These are phyloP conservation scores for Solen grandis DNA, from an alignment of 1,140 invertebrate genomes.

Conservation along the genomic window DNA sequence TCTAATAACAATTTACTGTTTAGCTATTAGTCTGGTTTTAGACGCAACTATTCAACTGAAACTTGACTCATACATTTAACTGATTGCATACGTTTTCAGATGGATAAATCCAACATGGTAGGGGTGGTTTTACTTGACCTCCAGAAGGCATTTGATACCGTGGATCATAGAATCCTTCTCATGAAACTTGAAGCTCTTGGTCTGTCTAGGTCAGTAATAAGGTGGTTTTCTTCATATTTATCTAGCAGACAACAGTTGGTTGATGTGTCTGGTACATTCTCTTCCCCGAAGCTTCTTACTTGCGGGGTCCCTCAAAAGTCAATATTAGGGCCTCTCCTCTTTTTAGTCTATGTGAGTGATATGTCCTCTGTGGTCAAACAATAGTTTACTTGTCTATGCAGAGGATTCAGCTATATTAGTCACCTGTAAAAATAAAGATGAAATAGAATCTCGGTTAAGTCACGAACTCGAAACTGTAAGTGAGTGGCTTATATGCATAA, in stretches of 20 bases:
- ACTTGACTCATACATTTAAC: constrained; percentile 31
- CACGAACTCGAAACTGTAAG: constrained; percentile 27
- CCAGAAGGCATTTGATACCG: constrained; percentile 44
- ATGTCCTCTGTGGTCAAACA: neutral
- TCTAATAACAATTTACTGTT: constrained; percentile 11
- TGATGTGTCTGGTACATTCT: neutral
- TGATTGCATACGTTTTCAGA: neutral
- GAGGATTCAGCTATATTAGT: constrained; percentile 42
- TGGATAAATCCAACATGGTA: constrained; percentile 1
- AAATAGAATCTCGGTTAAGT: constrained; percentile 15
- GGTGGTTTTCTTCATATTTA: neutral
- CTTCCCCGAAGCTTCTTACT: neutral
- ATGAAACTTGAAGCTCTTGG: constrained; percentile 1
- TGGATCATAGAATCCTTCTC: constrained; percentile 14
- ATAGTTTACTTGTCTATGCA: constrained; percentile 35
- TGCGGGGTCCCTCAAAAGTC: constrained; percentile 28
- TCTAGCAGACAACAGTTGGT: constrained; percentile 25
- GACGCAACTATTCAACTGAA: constrained; percentile 19
- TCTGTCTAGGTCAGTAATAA: neutral
- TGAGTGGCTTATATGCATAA: constrained; percentile 21
- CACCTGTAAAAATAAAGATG: neutral
- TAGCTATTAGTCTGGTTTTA: constrained; percentile 25
- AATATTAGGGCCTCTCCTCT: constrained; percentile 13
- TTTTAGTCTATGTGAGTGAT: constrained; percentile 34
- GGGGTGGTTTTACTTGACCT: constrained; percentile 25